A percentile compares a stretch with the other conserved stretches of the same genome.
phyloP scores from a whole-genome alignment of 2,113 vertebrate genomes.

The Callionymus lyra region DNA sequence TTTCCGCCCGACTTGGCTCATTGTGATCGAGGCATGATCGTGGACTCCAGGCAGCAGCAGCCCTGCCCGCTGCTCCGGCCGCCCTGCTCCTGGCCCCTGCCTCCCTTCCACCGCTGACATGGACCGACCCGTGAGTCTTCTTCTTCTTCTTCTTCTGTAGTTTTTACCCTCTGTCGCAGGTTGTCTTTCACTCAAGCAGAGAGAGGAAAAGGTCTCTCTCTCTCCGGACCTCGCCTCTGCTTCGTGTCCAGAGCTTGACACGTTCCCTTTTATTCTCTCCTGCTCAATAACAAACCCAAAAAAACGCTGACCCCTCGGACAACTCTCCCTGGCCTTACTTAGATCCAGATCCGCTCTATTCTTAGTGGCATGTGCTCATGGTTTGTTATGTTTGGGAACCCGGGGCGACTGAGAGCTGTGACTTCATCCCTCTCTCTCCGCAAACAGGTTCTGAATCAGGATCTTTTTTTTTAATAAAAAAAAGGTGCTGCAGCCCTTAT shows the following conservation, averaged over 20 bases:
- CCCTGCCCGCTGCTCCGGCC: constrained; percentile 71
- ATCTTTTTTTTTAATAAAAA: too few relatives aligned
- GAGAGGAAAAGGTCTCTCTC: constrained; percentile 11
- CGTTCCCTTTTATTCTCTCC: constrained; percentile 9
- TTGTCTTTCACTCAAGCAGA: constrained; percentile 21
- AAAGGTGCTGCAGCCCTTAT: not conserved
- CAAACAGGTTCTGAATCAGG: constrained; percentile 2
- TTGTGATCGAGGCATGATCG: constrained; percentile 97
- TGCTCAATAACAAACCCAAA: constrained; percentile 21
- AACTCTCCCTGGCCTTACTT: constrained; percentile 26
- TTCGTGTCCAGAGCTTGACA: constrained; percentile 28
- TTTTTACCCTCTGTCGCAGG: constrained; percentile 43
- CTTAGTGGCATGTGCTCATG: constrained; percentile 59
- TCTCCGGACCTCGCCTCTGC: constrained; percentile 23
- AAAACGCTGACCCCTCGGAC: constrained; percentile 4
- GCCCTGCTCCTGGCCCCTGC: constrained; percentile 77
- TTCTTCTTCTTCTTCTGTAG: constrained; percentile 24
- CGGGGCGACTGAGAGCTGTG: constrained; percentile 60
- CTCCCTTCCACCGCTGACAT: constrained; percentile 68
- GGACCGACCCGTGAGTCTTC: constrained; percentile 88
- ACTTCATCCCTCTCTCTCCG: constrained; percentile 20
- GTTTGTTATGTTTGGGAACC: constrained; percentile 67
- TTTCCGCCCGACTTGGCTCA: constrained; percentile 72
- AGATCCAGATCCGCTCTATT: constrained; percentile 44
- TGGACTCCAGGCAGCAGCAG: constrained; percentile 72